Conservation (phyloP, 1,140 invertebrate species). For the Meloidogyne hapla region DNA sequence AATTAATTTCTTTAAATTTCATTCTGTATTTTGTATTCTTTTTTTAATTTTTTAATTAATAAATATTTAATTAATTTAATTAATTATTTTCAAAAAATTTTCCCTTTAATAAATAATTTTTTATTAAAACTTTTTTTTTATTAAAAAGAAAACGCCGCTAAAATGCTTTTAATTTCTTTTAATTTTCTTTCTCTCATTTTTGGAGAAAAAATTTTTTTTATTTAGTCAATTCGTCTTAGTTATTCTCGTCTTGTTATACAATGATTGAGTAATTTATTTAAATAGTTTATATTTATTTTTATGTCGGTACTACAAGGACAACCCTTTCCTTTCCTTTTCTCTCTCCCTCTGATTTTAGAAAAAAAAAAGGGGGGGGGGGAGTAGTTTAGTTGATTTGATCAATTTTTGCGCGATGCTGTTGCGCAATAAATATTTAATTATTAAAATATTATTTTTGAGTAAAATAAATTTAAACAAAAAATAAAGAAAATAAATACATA, state of each 20-base stretch:
- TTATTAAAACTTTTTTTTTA: no score
- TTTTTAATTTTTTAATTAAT: no score
- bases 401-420: background rate
- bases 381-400: background rate
- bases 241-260: background rate
- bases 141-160: no score
- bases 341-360: background rate
- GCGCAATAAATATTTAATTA: background rate
- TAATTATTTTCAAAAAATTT: no score
- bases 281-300: background rate
- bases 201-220: background rate
- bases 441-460: background rate
- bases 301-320: background rate
- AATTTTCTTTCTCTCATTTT: background rate
- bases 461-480: background rate
- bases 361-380: background rate
- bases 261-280: constrained; percentile 6
- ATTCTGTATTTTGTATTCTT: no score
- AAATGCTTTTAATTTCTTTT: no score
- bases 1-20: no score
- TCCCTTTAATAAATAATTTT: no score
- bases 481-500: no score
- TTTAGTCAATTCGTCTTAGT: background rate
- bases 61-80: no score
- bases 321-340: background rate